phyloP scores from a whole-genome alignment of 1,140 invertebrate genomes.

The Rhizoglyphus robini region DNA sequence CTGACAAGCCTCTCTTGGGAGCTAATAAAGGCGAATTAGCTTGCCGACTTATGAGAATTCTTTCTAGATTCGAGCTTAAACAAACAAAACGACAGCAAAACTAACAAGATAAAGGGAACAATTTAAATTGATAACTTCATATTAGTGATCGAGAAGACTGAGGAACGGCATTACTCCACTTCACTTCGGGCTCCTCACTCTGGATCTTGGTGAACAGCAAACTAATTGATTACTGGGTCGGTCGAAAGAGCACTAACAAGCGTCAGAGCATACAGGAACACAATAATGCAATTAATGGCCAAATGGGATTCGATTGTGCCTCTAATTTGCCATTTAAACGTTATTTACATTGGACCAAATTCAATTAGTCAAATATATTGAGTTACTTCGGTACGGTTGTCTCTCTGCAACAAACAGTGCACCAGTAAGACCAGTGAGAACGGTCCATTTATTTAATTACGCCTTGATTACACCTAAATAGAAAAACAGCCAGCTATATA shows the following conservation, averaged over 20 bases:
- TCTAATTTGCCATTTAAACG: not conserved
- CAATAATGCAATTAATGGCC: not conserved
- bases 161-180: not conserved
- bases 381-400: too few species aligned
- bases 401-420: too few species aligned
- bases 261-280: too few species aligned
- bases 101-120: not conserved
- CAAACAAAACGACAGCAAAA: not conserved
- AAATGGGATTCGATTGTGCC: not conserved
- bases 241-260: too few species aligned
- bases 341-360: not conserved
- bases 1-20: not conserved
- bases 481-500: not conserved
- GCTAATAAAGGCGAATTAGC: slow-evolving; percentile 10
- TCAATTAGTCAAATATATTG: not conserved
- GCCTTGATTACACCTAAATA: not conserved
- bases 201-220: too few species aligned
- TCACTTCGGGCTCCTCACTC: too few species aligned
- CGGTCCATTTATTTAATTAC: not conserved
- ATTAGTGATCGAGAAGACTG: not conserved
- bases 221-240: too few species aligned
- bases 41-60: not conserved
- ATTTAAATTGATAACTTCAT: not conserved
- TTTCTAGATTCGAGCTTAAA: not conserved
- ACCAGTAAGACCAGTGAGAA: not conserved